These are phyloP conservation scores for Yoshiicerus persimilis DNA, from an alignment of 1,140 invertebrate species.

Conservation along the genomic window DNA sequence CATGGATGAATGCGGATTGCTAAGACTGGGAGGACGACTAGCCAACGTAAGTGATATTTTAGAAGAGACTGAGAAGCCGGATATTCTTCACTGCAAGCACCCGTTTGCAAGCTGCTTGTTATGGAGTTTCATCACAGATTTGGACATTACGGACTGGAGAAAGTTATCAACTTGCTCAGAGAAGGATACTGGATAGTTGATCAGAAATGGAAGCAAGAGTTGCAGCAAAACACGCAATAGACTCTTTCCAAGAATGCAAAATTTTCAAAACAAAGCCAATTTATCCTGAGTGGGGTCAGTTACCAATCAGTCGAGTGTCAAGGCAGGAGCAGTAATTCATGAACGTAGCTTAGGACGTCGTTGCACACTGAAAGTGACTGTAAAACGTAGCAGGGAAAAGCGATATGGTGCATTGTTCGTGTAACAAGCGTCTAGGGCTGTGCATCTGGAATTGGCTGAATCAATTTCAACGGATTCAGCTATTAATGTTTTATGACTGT, in stretches of 20 bases:
- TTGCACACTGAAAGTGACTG: constrained; percentile 33
- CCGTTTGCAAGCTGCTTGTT: background rate
- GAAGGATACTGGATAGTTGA: background rate
- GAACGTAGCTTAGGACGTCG: constrained; percentile 37
- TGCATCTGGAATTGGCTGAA: constrained; percentile 49
- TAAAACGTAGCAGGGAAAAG: constrained; percentile 34
- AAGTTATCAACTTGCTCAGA: background rate
- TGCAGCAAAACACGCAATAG: background rate
- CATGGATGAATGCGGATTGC: background rate
- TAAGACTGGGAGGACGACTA: background rate
- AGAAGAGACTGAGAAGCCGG: background rate
- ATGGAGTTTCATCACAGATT: background rate
- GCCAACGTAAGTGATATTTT: background rate
- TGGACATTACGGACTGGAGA: background rate
- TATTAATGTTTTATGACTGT: constrained; percentile 43
- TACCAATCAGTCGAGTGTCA: constrained; percentile 23
- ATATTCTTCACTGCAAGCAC: background rate
- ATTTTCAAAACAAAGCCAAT: background rate
- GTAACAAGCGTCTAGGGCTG: constrained; percentile 42
- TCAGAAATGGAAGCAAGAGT: background rate
- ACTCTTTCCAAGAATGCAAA: background rate
- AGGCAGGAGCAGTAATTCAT: background rate
- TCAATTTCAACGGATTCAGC: constrained; percentile 41
- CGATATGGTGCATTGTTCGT: constrained; percentile 46
- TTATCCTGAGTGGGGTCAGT: constrained; percentile 25